These are phyloP conservation scores for Ellobium chinense DNA, from an alignment of 2,888 invertebrate genomes.

Conservation along the genomic window DNA sequence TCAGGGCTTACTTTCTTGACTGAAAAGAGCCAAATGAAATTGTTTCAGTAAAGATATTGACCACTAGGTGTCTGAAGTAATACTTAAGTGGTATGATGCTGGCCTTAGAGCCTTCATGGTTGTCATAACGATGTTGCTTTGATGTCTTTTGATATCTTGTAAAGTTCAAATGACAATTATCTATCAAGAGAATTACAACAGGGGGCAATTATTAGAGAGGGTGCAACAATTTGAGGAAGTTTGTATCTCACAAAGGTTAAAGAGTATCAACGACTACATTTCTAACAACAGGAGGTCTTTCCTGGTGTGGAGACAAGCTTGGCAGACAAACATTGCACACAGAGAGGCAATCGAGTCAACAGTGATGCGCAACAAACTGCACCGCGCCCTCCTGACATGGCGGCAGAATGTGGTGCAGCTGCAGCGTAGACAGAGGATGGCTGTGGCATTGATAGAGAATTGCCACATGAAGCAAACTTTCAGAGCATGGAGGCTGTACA, in stretches of 20 bases:
- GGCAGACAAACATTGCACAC: slow-evolving; percentile 55
- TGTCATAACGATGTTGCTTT: too few species aligned
- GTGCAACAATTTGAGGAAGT: too few species aligned
- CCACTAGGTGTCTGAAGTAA: too few species aligned
- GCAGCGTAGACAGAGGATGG: slow-evolving; percentile 58
- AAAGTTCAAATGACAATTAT: too few species aligned
- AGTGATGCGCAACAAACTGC: slow-evolving; percentile 55
- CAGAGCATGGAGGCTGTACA: slow-evolving; percentile 58
- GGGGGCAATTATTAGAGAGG: too few species aligned
- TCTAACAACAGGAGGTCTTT: slow-evolving; percentile 58
- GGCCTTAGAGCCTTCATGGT: too few species aligned
- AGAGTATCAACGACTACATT: background rate
- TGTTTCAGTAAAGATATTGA: too few species aligned
- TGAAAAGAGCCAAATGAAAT: too few species aligned
- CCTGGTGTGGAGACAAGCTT: slow-evolving; percentile 55
- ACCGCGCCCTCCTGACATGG: slow-evolving; percentile 59
- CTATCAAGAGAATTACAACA: too few species aligned
- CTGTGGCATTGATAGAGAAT: slow-evolving; percentile 59
- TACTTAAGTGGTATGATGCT: too few species aligned
- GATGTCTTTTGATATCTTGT: too few species aligned
- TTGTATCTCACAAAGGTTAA: background rate
- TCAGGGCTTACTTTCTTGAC: too few species aligned
- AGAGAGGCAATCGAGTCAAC: slow-evolving; percentile 54
- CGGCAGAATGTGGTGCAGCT: slow-evolving; percentile 57
- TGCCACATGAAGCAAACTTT: slow-evolving; percentile 61